Conservation (phyloP, 2,113 vertebrate species). For the Sinocyclocheilus rhinocerous region DNA sequence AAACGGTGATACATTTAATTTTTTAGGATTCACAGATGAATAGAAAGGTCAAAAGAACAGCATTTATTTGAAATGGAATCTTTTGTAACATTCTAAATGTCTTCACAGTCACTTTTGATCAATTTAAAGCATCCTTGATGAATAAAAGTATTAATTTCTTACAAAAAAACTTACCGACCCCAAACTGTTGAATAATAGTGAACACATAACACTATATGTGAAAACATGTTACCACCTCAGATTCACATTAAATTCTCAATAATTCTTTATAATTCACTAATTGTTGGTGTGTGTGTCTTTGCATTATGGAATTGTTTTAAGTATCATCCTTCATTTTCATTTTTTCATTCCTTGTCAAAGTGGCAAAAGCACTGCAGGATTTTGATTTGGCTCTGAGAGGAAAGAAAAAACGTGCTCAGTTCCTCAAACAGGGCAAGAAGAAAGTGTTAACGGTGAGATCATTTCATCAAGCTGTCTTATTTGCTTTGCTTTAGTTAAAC, state of each 20-base stretch:
- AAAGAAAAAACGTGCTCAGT: conserved; percentile 91
- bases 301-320: neutral
- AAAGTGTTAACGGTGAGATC: conserved; percentile 84
- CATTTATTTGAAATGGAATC: too few relatives aligned
- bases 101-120: neutral
- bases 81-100: too few relatives aligned
- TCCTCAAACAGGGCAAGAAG: conserved; percentile 83
- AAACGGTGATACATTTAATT: neutral
- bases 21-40: neutral
- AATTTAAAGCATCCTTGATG: neutral
- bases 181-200: too few relatives aligned
- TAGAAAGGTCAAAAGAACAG: too few relatives aligned
- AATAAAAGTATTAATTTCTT: neutral
- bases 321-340: neutral
- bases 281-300: neutral
- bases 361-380: conserved; percentile 93
- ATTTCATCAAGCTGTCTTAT: neutral
- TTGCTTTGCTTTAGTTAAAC: too few relatives aligned
- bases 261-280: neutral
- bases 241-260: neutral
- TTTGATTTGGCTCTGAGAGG: conserved; percentile 92
- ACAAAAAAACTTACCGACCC: too few relatives aligned
- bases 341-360: conserved; percentile 64
- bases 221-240: neutral
- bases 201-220: neutral